Evolutionary conservation across 2,888 invertebrate genomes (phyloP), one percentile per base, ranked within the genome.

Genomic region (Dolomedes plantarius): DNA sequence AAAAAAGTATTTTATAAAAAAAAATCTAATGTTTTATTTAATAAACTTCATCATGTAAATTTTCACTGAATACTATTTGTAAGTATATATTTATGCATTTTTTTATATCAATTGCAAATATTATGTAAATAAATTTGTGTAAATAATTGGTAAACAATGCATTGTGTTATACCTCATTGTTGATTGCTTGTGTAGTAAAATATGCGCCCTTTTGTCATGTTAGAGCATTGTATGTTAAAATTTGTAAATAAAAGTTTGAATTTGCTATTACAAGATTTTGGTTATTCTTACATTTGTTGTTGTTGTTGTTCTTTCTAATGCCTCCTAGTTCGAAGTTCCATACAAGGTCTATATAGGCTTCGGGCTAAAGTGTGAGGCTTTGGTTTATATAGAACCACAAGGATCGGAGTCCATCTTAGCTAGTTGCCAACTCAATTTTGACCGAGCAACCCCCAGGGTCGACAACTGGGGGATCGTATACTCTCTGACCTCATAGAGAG

Each of bases 61-160:
- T 65, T 41, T 76, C 81, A 74, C 64, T 41, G 41, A 36, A 13
- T 36, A 27, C 36, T 19, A 36, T 56, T 27, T 83, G 76, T 76
- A 77, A 83, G 64, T 72, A 83, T 83, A 83, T 83, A 83, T 83
- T 83, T 83, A 83, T 77, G 67, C 32, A 67, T 77, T 72, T 41
- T n/a, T n/a, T 72, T 41, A 23, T 19, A 64, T 29, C 27, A 31
- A 23, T 41, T 71, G 72, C 65, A 68, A 50, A 62, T 68, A 32
- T 56, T 75, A 27, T 83, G 83, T 83, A 83, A 41, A 83, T 83
- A 83, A n/a, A 41, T 65, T 56, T 36, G 13, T 83, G 83, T 83
- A 77, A 72, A 83, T 83, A 83, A 72, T 56, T 77, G 50, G 64
- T 56, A 56, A 56, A 46, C 56, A 56, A 56, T 16, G 23, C 11